Percentiles rank a stretch among this genome's conserved stretches.
phyloP scores from a whole-genome alignment of 2,888 invertebrate species.

The Papilio demoleus region DNA sequence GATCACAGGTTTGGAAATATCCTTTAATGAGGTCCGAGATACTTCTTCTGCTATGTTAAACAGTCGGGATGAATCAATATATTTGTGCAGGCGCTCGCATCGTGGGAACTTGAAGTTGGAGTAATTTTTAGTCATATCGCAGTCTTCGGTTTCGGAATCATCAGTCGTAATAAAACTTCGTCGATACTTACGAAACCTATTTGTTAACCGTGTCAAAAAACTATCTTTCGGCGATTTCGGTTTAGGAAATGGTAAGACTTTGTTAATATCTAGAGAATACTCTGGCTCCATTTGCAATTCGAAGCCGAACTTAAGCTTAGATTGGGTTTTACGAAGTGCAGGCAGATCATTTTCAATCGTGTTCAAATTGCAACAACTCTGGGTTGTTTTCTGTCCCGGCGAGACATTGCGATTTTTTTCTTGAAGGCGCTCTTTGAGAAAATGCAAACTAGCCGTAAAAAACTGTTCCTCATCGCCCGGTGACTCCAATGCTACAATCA shows the following conservation, averaged over 20 bases:
- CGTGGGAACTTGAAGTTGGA: constrained; percentile 69
- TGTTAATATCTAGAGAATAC: constrained; percentile 63
- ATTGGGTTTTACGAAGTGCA: constrained; percentile 37
- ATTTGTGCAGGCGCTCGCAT: constrained; percentile 54
- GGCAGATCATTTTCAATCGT: constrained; percentile 32
- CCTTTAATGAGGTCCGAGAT: constrained; percentile 42
- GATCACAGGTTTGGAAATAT: neutral
- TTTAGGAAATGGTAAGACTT: constrained; percentile 70
- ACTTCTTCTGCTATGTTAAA: constrained; percentile 62
- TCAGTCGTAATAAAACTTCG: constrained; percentile 49
- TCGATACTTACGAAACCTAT: constrained; percentile 60
- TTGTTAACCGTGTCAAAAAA: constrained; percentile 61
- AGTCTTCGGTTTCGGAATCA: constrained; percentile 48
- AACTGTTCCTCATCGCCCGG: constrained; percentile 64
- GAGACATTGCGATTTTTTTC: constrained; percentile 54
- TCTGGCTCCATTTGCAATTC: constrained; percentile 40
- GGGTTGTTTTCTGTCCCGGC: constrained; percentile 50
- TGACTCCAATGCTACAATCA: constrained; percentile 45
- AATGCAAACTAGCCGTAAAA: constrained; percentile 71
- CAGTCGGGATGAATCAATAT: constrained; percentile 53
- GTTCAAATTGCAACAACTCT: constrained; percentile 61
- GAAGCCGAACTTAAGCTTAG: constrained; percentile 35
- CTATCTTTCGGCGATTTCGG: constrained; percentile 65
- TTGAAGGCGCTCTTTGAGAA: constrained; percentile 67
- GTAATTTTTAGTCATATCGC: constrained; percentile 49